Evolutionary conservation across 2,888 invertebrate species (phyloP), one percentile per base, ranked within the genome.

Genomic region (Microplitis deprimator): DNA sequence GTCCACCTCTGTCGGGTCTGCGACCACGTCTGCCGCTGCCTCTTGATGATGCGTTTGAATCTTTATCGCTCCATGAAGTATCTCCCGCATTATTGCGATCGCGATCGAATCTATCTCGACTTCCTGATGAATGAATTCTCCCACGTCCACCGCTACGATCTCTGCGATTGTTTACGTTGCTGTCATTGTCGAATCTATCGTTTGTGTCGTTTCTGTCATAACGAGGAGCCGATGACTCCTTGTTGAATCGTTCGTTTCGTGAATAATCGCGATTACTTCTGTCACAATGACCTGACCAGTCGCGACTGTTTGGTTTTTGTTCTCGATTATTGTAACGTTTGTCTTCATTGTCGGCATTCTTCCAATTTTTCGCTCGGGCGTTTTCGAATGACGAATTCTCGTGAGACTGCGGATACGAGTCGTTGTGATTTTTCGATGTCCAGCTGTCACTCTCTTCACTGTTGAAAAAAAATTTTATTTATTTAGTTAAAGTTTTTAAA

Each of bases 41-140:
- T 76, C 78, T 83, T 4, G 83, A 84, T 0, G 85, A 87, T 10
- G 83, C 83, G 77, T 86, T 86, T 0, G 87, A 87, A 68, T 87
- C 86, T 72, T 84, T 87, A 60, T 88, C 87, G 16, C 84, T 88
- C 77, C 79, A 81, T 20, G 77, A 76, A 81, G 85, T 87, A 1
- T 87, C 87, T 5, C 76, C 77, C n/a, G 71, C 73, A 62, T 79
- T 81, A 10, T 79, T 82, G 50, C 83, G 77, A 64, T 83, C 84
- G 50, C 83, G 77, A 61, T 83, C 84, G 2, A 77, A 76, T 75
- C 82, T 85, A 8, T 50, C 50, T 6, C 77, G 62, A 67, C 79
- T 83, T 40, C 80, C 50, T 1, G 67, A 38, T 1, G 67, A 38
- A 6, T 29, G 38, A 13, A 38, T 81, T 76, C 79, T 77, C 65